Percentiles rank a stretch among this genome's conserved stretches.
Evolutionary conservation across 1,140 invertebrate genomes (phyloP).

Genomic region (Zaprionus africanus): DNA sequence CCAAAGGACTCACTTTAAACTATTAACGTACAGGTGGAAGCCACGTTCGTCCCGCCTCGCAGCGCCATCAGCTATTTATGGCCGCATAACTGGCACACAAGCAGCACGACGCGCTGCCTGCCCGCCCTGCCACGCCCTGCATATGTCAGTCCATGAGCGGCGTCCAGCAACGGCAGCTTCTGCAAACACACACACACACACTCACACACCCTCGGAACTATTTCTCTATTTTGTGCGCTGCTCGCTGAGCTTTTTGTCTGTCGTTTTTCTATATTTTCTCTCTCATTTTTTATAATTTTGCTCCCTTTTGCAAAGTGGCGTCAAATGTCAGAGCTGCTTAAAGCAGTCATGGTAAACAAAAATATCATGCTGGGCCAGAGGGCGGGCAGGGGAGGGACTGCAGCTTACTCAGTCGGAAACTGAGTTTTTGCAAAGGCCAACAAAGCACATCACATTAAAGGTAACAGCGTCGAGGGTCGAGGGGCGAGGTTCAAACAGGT

Average conservation of each 20-base stretch:
- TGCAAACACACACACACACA: conserved; percentile 34
- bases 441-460: conserved; percentile 76
- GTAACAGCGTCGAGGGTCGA: conserved; percentile 41
- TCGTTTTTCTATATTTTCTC: conserved; percentile 30
- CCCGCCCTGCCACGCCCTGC: conserved; percentile 30
- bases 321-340: conserved; percentile 78
- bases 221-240: conserved; percentile 59
- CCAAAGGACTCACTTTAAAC: conserved; percentile 74
- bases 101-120: conserved; percentile 32
- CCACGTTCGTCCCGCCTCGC: background rate
- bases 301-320: conserved; percentile 62
- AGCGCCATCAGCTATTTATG: conserved; percentile 73
- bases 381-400: background rate
- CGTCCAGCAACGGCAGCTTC: conserved; percentile 49
- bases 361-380: background rate
- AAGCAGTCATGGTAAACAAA: conserved; percentile 66
- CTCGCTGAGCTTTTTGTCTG: conserved; percentile 52
- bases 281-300: conserved; percentile 36
- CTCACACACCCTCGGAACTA: conserved; percentile 37
- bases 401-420: conserved; percentile 58
- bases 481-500: conserved; percentile 10
- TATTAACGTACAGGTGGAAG: conserved; percentile 60
- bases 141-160: conserved; percentile 74
- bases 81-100: conserved; percentile 73
- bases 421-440: conserved; percentile 66